phyloP scores from a whole-genome alignment of 2,888 invertebrate species.

The Doris montereyensis region DNA sequence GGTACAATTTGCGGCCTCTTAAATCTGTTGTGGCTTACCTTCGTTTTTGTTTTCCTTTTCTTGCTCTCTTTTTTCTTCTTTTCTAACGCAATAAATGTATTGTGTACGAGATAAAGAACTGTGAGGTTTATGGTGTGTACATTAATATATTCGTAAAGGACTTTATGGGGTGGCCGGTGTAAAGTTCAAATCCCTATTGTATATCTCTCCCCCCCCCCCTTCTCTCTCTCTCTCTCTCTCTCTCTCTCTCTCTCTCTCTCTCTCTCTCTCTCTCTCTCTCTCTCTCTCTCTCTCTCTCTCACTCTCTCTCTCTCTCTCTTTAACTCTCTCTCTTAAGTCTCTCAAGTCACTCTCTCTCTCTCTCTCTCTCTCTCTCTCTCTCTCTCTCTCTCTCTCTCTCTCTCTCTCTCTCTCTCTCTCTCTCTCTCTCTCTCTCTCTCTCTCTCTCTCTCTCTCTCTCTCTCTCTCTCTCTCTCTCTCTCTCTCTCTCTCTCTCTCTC shows the following conservation, averaged over 20 bases:
- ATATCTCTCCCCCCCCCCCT: background rate
- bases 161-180: too few relatives aligned
- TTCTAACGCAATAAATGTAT: too few relatives aligned
- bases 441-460: background rate
- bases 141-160: too few relatives aligned
- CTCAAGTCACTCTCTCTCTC: background rate
- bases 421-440: background rate
- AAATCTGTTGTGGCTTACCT: too few relatives aligned
- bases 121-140: too few relatives aligned
- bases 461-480: background rate
- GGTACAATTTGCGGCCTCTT: too few relatives aligned
- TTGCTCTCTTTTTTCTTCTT: too few relatives aligned
- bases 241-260: constrained; percentile 9
- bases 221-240: background rate
- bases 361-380: background rate
- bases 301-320: background rate
- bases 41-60: too few relatives aligned
- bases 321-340: too few relatives aligned
- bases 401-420: background rate
- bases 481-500: background rate
- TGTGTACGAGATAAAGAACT: too few relatives aligned
- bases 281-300: background rate
- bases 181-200: background rate
- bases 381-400: constrained; percentile 4
- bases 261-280: background rate